Base-by-base conservation (phyloP, 2,888 invertebrate genomes). In the Synanthedon andrenaeformis region DNA sequence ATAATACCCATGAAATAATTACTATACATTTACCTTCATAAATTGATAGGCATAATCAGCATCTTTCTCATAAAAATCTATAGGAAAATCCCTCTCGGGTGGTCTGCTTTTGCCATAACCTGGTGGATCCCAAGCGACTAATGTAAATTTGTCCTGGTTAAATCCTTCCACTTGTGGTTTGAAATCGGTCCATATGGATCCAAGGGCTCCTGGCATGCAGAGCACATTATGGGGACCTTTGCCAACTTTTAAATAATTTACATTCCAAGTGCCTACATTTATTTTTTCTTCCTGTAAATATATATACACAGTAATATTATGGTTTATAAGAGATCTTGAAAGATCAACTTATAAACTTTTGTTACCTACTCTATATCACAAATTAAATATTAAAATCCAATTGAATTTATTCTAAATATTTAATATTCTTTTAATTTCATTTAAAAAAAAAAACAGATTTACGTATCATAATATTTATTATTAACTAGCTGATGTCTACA, bases 51-150 rank as follows among this genome's bases (percentile, higher is more conserved):
- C 95, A 58, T 80, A 76, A 35, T 90, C 85, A 4, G 96, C 96
- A 86, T 97, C 96, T 58, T 89, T 89, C 54, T 91, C 89, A 63
- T 91, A 92, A 72, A 94, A 95, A 63, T 94, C 89, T 0, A 85
- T 64, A 0, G 90, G 82, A 70, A 94, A 96, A n/a, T 90, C 82
- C 59, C 93, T 89, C 23, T 90, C 83, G 0, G 95, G 95, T 0
- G 96, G 96, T 58, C 92, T 89, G 56, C 95, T 96, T 57, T 91
- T 90, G 1, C 96, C 96, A 81, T 95, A 96, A 0, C 96, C 96
- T 0, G 94, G 94, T 0, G 96, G 96, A 77, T 97, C 96, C 94
- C 93, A 94, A 0, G 90, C 93, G 8, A 93, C 75, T 28, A 93
- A 60, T 1, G 91, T 92, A 60, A 92, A 90, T 66, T 91, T 89